Evolutionary conservation across 2,797 vertebrate species (phyloP).

Genomic region (Kryptolebias ocellatus): DNA sequence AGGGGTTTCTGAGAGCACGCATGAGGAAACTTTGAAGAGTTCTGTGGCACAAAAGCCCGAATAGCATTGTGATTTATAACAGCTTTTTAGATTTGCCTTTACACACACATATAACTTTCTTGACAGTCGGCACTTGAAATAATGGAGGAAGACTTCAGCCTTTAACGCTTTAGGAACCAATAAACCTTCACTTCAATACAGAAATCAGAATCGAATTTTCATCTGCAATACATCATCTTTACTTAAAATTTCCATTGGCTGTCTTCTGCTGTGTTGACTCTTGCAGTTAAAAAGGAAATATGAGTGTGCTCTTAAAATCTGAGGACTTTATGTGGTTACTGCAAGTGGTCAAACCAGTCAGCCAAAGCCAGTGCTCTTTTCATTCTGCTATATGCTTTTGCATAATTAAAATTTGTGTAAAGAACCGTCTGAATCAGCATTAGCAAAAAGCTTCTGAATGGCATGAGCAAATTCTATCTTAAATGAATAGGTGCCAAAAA

Average conservation of each 20-base stretch:
- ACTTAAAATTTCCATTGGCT: slow-evolving; percentile 40
- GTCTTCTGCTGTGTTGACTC: slow-evolving; percentile 62
- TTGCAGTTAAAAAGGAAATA: slow-evolving; percentile 64
- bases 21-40: slow-evolving; percentile 54
- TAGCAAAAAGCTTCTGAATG: slow-evolving; percentile 16
- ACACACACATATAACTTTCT: slow-evolving; percentile 41
- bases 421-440: slow-evolving; percentile 57
- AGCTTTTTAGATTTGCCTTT: slow-evolving; percentile 50
- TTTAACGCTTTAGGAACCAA: slow-evolving; percentile 16
- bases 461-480: slow-evolving; percentile 21
- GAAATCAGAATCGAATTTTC: slow-evolving; percentile 31
- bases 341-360: slow-evolving; percentile 53
- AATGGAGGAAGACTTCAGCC: slow-evolving; percentile 18
- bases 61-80: slow-evolving; percentile 40
- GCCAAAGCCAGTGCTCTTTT: slow-evolving; percentile 61
- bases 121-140: slow-evolving; percentile 22
- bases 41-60: slow-evolving; percentile 18
- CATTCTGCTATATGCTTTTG: slow-evolving; percentile 64
- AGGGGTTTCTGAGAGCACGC: slow-evolving; percentile 42
- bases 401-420: slow-evolving; percentile 50
- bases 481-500: slow-evolving; percentile 16
- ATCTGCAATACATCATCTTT: slow-evolving; percentile 54
- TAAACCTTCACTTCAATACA: slow-evolving; percentile 19
- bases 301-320: slow-evolving; percentile 58
- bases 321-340: slow-evolving; percentile 57